A percentile compares a stretch with the other conserved stretches of the same genome.
phyloP scores from a whole-genome alignment of 2,888 invertebrate genomes.

The Seira sanloemensis region DNA sequence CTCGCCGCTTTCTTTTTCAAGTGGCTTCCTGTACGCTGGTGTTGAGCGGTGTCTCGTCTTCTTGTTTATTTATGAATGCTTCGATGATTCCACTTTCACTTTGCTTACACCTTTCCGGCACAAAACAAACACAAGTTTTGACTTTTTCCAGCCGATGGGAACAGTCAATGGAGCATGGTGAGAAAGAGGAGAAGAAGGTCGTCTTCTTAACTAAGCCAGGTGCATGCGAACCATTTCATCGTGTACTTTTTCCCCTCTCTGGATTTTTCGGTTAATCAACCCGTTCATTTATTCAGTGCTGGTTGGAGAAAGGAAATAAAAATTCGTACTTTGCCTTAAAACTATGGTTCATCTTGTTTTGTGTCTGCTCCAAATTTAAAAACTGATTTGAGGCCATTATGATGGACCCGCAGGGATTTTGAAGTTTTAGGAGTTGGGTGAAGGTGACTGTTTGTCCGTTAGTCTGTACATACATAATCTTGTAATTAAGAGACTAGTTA shows the following conservation, averaged over 20 bases:
- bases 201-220: background rate
- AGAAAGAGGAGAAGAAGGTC: slow-evolving; percentile 2
- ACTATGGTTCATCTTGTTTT: too few species aligned
- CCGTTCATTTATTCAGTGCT: slow-evolving; percentile 10
- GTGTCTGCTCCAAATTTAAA: too few species aligned
- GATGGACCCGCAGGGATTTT: too few species aligned
- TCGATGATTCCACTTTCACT: slow-evolving; percentile 18
- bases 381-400: too few species aligned
- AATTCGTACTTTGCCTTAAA: too few species aligned
- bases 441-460: too few species aligned
- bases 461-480: too few species aligned
- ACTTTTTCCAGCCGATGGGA: background rate
- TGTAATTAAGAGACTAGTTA: too few species aligned
- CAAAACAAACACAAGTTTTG: background rate
- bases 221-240: background rate
- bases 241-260: background rate
- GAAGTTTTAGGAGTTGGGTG: too few species aligned
- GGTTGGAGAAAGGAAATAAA: too few species aligned
- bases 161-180: background rate
- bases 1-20: background rate
- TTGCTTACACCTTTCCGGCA: slow-evolving; percentile 11
- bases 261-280: slow-evolving; percentile 3
- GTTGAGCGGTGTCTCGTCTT: slow-evolving; percentile 16
- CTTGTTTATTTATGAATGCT: slow-evolving; percentile 13
- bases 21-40: background rate